Percentiles rank a stretch among this genome's conserved stretches.
phyloP scores from a whole-genome alignment of 2,113 vertebrate species.

The Rhinolophus ferrumequinum region DNA sequence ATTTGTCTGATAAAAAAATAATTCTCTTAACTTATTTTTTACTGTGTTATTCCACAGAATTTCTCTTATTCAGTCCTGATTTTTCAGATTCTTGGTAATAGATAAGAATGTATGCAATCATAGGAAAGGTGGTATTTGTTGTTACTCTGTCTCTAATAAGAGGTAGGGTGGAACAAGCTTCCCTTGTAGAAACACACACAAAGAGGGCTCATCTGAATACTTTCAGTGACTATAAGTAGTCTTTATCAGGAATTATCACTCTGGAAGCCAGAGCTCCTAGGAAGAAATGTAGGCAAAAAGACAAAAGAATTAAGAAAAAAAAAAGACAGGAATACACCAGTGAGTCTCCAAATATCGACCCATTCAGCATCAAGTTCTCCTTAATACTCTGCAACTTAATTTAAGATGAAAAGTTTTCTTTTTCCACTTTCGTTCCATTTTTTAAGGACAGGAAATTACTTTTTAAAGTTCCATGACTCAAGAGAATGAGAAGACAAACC shows the following conservation, averaged over 20 bases:
- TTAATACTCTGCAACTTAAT: neutral
- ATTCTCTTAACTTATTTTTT: neutral
- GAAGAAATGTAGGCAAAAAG: neutral
- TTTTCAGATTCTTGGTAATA: neutral
- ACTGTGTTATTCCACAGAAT: neutral
- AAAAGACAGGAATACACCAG: neutral
- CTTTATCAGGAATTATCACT: neutral
- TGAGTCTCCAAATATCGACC: neutral
- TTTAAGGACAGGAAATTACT: neutral
- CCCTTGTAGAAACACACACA: neutral
- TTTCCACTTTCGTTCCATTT: neutral
- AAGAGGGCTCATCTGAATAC: neutral
- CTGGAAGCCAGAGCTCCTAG: neutral
- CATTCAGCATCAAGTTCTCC: neutral
- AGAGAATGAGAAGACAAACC: neutral
- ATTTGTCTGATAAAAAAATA: neutral
- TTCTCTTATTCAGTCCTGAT: neutral
- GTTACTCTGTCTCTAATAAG: neutral
- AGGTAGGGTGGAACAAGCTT: neutral
- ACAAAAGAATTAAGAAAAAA: neutral
- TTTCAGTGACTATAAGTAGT: neutral
- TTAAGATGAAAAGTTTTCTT: neutral
- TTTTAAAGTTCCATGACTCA: neutral
- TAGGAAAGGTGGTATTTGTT: neutral
- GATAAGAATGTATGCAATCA: neutral